These are phyloP conservation scores for Rhineura floridana DNA, from an alignment of 2,113 vertebrate species.

Conservation along the genomic window DNA sequence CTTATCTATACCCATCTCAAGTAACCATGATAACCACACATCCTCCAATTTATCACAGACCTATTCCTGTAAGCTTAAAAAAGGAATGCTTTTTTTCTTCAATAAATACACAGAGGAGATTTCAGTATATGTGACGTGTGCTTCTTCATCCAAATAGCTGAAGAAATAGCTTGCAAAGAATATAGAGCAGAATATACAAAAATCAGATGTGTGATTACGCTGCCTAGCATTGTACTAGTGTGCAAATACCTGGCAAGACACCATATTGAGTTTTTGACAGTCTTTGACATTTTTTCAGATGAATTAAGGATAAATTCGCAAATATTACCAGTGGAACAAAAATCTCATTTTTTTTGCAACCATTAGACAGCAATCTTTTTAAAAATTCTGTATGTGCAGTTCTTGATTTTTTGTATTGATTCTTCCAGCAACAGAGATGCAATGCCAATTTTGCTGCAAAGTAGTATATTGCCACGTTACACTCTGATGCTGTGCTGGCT, in stretches of 20 bases:
- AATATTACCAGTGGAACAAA: not conserved
- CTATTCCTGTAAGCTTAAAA: not conserved
- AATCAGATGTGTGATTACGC: slow-evolving; percentile 4
- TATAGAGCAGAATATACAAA: not conserved
- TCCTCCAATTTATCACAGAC: not conserved
- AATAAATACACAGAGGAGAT: slow-evolving; percentile 19
- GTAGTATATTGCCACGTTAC: not conserved
- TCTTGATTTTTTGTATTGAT: not conserved
- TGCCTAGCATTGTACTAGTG: not conserved
- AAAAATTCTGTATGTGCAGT: not conserved
- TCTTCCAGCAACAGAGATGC: not conserved
- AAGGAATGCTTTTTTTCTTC: not conserved
- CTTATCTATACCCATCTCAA: not conserved
- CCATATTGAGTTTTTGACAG: slow-evolving; percentile 5
- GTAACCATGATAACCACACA: not conserved
- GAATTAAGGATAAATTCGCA: slow-evolving; percentile 6
- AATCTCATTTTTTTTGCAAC: not conserved
- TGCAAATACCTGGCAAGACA: not conserved
- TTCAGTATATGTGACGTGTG: slow-evolving; percentile 10
- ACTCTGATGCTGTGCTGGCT: not conserved
- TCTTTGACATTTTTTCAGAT: slow-evolving; percentile 3
- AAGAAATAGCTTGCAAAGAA: slow-evolving; percentile 19
- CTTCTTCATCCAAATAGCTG: slow-evolving; percentile 8
- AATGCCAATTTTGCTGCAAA: not conserved
- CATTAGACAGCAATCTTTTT: not conserved